Evolutionary conservation across 2,888 invertebrate genomes (phyloP).

Genomic region (Agrotis exclamationis): DNA sequence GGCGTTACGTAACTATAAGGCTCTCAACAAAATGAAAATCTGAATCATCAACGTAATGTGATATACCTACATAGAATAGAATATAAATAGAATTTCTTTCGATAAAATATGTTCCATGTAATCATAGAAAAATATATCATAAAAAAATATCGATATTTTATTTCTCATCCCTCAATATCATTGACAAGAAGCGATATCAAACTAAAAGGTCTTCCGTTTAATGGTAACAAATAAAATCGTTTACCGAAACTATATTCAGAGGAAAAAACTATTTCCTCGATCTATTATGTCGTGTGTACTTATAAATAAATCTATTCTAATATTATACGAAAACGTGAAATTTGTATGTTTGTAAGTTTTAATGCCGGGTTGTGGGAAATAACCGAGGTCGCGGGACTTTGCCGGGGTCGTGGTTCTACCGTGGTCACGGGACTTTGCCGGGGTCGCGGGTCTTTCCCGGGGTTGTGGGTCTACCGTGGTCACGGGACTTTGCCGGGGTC

Average conservation of each 20-base stretch:
- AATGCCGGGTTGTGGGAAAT: neutral
- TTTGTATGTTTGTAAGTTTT: neutral
- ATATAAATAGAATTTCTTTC: neutral
- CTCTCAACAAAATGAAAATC: neutral
- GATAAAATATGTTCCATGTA: neutral
- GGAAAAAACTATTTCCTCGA: conserved; percentile 54
- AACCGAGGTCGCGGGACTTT: no score
- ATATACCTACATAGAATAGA: neutral
- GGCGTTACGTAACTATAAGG: neutral
- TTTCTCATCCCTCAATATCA: conserved; percentile 4
- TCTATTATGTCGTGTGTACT: conserved; percentile 46
- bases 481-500: no score
- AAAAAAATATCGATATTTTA: neutral
- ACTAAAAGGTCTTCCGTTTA: conserved; percentile 36
- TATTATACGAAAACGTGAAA: neutral
- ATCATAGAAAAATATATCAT: conserved; percentile 4
- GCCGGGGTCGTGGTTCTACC: no score
- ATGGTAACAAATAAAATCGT: conserved; percentile 46
- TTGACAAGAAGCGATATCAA: conserved; percentile 17
- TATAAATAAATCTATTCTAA: neutral
- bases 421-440: no score
- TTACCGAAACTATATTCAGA: conserved; percentile 45
- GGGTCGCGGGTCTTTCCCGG: no score
- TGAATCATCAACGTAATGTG: neutral
- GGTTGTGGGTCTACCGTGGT: no score